Percentiles rank a stretch among this genome's conserved stretches.
Conservation (phyloP, 2,888 invertebrate genomes). For the Bedellia somnulentella region DNA sequence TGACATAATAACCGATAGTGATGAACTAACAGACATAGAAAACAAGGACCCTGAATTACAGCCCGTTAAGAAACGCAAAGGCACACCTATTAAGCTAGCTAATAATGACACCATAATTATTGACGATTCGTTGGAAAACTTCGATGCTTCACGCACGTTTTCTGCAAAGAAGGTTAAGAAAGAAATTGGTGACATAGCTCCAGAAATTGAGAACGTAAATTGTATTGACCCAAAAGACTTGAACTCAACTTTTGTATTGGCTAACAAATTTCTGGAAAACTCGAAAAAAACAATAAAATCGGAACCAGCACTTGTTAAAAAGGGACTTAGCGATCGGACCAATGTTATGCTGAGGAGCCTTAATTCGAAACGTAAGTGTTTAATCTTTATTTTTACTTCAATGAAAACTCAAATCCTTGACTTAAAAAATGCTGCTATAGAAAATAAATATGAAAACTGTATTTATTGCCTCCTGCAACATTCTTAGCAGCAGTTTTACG, state of each 20-base stretch:
- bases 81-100: slow-evolving; percentile 35
- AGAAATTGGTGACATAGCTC: slow-evolving; percentile 16
- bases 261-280: slow-evolving; percentile 26
- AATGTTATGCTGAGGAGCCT: slow-evolving; percentile 29
- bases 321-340: slow-evolving; percentile 33
- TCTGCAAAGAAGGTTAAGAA: slow-evolving; percentile 38
- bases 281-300: slow-evolving; percentile 18
- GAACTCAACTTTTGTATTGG: slow-evolving; percentile 48
- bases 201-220: slow-evolving; percentile 25
- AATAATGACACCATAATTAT: slow-evolving; percentile 46
- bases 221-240: slow-evolving; percentile 32
- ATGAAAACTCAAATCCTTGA: too few relatives aligned
- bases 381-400: too few relatives aligned
- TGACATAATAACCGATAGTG: slow-evolving; percentile 34
- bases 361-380: too few relatives aligned
- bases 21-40: slow-evolving; percentile 26
- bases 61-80: slow-evolving; percentile 32
- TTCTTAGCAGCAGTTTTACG: too few relatives aligned
- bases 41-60: slow-evolving; percentile 21
- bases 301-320: slow-evolving; percentile 20
- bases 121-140: slow-evolving; percentile 37
- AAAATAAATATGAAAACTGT: too few relatives aligned
- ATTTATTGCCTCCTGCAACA: too few relatives aligned
- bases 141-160: slow-evolving; percentile 28
- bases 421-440: too few relatives aligned